phyloP scores from a whole-genome alignment of 2,888 invertebrate genomes.

The Synanthedon formicaeformis region DNA sequence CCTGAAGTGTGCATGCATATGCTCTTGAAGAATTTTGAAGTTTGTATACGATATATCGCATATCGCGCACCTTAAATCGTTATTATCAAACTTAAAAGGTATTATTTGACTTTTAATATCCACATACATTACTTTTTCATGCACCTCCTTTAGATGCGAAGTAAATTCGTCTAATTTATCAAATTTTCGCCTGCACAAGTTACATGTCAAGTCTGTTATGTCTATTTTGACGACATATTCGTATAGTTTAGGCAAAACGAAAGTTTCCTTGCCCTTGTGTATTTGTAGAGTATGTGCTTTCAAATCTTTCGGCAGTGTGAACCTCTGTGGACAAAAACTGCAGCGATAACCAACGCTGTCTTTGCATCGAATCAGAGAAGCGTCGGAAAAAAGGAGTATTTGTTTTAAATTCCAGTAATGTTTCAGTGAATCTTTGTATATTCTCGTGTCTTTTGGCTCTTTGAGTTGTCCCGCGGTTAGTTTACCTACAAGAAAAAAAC shows the following conservation, averaged over 20 bases:
- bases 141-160: conserved; percentile 13
- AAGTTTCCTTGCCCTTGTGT: conserved; percentile 20
- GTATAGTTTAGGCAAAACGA: conserved; percentile 10
- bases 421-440: conserved; percentile 10
- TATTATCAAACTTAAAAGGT: conserved; percentile 22
- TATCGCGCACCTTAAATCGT: conserved; percentile 9
- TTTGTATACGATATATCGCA: conserved; percentile 17
- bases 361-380: conserved; percentile 28
- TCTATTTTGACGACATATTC: conserved; percentile 23
- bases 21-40: conserved; percentile 21
- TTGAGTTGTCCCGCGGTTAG: neutral
- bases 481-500: neutral
- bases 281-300: conserved; percentile 33
- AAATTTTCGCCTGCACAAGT: conserved; percentile 13
- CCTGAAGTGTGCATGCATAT: conserved; percentile 25
- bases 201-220: conserved; percentile 23
- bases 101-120: conserved; percentile 16
- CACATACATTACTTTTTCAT: conserved; percentile 6
- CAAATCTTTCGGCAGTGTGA: conserved; percentile 20
- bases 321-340: conserved; percentile 26
- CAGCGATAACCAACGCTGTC: conserved; percentile 32
- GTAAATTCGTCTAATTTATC: conserved; percentile 8
- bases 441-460: neutral
- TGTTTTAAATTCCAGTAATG: conserved; percentile 26
- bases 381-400: conserved; percentile 34